Evolutionary conservation across 1,140 invertebrate species (phyloP).

Genomic region (Lasioglossum baleicum): DNA sequence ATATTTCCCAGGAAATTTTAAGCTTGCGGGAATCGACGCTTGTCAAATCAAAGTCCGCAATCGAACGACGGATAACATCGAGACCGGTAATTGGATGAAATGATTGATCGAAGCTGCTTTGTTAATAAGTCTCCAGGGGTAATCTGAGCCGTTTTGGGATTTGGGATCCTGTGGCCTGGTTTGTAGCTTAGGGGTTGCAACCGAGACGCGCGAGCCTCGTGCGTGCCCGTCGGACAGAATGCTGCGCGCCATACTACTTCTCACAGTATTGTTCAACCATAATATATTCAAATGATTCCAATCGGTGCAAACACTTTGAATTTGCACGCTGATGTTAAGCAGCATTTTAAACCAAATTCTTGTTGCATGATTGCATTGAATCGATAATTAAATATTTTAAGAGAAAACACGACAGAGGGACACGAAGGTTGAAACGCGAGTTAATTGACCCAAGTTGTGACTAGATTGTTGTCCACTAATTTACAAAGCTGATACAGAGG

Average conservation of each 20-base stretch:
- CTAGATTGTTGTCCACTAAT: no score
- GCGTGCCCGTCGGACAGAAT: slow-evolving; percentile 38
- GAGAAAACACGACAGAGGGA: not conserved
- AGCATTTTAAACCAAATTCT: not conserved
- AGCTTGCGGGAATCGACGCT: not conserved
- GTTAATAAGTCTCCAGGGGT: slow-evolving; percentile 50
- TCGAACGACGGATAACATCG: slow-evolving; percentile 11
- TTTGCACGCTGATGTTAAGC: not conserved
- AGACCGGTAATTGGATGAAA: slow-evolving; percentile 48
- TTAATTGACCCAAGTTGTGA: not conserved
- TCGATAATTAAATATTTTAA: no score
- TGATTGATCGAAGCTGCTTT: slow-evolving; percentile 44
- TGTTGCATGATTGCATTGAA: not conserved
- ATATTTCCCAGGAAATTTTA: no score
- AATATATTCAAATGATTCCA: not conserved
- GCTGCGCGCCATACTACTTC: not conserved
- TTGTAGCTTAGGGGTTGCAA: not conserved
- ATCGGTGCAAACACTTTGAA: not conserved
- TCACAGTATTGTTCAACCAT: not conserved
- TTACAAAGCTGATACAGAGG: no score
- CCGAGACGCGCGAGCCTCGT: slow-evolving; percentile 5
- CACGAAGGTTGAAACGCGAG: no score
- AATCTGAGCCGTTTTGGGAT: slow-evolving; percentile 50
- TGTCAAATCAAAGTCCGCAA: not conserved
- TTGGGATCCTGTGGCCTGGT: slow-evolving; percentile 26